A percentile compares a stretch with the other conserved stretches of the same genome.
Conservation (phyloP, 1,140 invertebrate genomes). For the Bactericera cockerelli region DNA sequence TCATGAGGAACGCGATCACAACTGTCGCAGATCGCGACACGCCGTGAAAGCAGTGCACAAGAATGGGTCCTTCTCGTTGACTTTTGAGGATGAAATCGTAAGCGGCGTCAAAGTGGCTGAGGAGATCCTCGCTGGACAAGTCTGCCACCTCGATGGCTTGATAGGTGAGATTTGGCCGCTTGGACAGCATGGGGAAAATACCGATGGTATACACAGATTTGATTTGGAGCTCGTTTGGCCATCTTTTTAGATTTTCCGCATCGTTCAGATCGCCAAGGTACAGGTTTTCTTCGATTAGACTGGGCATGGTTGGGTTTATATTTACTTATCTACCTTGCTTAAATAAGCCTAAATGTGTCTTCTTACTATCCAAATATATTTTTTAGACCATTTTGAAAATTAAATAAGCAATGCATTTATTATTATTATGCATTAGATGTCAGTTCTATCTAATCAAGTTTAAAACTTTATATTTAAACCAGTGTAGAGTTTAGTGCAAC, state of each 20-base stretch:
- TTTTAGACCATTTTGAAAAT: not conserved
- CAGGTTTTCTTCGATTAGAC: not conserved
- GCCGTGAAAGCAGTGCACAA: constrained; percentile 74
- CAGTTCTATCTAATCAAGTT: not conserved
- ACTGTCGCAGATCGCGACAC: constrained; percentile 71
- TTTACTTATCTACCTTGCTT: too few relatives aligned
- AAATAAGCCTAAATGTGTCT: not conserved
- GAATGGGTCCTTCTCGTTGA: constrained; percentile 38
- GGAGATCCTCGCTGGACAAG: constrained; percentile 61
- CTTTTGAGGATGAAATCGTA: constrained; percentile 53
- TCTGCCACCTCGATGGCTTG: constrained; percentile 43
- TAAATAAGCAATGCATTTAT: not conserved
- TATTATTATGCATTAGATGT: not conserved
- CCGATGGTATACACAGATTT: not conserved
- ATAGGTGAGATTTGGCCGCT: not conserved
- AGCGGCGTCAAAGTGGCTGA: constrained; percentile 57
- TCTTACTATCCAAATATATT: not conserved
- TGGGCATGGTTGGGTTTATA: not conserved
- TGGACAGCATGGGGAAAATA: not conserved
- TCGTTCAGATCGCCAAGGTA: not conserved
- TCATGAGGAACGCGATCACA: constrained; percentile 72
- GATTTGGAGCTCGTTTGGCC: not conserved
- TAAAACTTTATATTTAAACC: not conserved
- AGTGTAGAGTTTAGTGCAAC: not conserved
- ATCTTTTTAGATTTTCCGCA: not conserved